These are phyloP conservation scores for Xerus inauris DNA, from an alignment of 2,113 vertebrate species.

Conservation along the genomic window DNA sequence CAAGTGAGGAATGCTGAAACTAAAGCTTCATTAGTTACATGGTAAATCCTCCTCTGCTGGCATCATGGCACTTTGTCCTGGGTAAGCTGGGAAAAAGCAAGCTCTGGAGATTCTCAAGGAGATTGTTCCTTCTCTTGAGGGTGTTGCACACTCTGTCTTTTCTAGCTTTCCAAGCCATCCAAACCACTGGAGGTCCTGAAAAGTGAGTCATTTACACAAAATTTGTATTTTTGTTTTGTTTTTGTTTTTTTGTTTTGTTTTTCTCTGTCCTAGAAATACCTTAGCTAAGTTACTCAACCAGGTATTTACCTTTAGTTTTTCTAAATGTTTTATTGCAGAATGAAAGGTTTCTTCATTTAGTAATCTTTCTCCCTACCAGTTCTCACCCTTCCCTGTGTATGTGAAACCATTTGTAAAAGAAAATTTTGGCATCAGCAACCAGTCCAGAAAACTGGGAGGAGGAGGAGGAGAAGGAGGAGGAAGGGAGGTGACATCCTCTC, in stretches of 20 bases:
- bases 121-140: neutral
- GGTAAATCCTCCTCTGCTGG: neutral
- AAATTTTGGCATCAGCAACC: neutral
- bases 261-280: neutral
- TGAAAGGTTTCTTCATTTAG: neutral
- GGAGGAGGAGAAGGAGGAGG: neutral
- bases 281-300: neutral
- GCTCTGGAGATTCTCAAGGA: rapidly evolving
- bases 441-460: neutral
- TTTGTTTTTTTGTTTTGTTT: too few relatives aligned
- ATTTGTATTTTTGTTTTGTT: too few relatives aligned
- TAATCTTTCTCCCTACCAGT: neutral
- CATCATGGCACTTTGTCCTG: neutral
- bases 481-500: neutral
- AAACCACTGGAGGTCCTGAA: neutral
- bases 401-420: neutral
- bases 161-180: neutral
- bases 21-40: neutral
- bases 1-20: neutral
- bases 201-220: neutral
- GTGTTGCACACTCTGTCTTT: neutral
- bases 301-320: neutral
- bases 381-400: neutral
- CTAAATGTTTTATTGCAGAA: neutral
- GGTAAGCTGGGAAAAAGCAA: neutral